Evolutionary conservation across 1,140 invertebrate species (phyloP), one percentile per base, ranked within the genome.

Genomic region (Zaprionus nigranus): DNA sequence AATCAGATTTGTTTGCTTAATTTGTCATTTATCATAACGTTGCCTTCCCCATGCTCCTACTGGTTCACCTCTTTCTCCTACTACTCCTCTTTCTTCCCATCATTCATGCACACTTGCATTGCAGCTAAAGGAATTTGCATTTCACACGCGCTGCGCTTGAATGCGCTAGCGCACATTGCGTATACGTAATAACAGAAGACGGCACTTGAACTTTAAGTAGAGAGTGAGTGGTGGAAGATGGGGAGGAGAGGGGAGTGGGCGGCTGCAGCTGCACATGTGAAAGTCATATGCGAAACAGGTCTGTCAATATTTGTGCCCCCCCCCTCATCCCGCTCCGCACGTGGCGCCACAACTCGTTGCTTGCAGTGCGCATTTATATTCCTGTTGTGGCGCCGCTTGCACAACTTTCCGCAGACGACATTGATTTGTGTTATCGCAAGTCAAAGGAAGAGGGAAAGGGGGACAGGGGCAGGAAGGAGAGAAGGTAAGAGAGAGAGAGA

Each of bases 351-450:
- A 54, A 63, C 49, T 36, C 36, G 36, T 15, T 38, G 36, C 36
- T 11, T 34, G 36, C 36, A 15, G 36, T 38, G 38, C 40, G 30
- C 56, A 58, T 58, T 58, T 36, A 13, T 22, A 34, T 58, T 30
- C 56, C 56, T 28, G 61, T 40, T 40, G 64, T 40, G 38, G 38
- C 38, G 38, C 15, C 38, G 38, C 15, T 40, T 40, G 40, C 64
- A 67, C 34, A 66, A 66, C 20, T 38, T 57, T 60, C 65, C 54
- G 73, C 64, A 71, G 68, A 67, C 70, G 78, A 81, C 84, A 87
- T 84, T 87, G 84, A 87, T 84, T 88, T 84, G 80, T 83, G 49
- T 72, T 75, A 85, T 84, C 78, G 67, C 78, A 36, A 22, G 38
- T 28, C 28, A n/a, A 6, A 7, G 2, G 6, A 0, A 17, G 17